A percentile compares a stretch with the other conserved stretches of the same genome.
phyloP scores from a whole-genome alignment of 1,140 invertebrate genomes.

The Psilanteris sp. region DNA sequence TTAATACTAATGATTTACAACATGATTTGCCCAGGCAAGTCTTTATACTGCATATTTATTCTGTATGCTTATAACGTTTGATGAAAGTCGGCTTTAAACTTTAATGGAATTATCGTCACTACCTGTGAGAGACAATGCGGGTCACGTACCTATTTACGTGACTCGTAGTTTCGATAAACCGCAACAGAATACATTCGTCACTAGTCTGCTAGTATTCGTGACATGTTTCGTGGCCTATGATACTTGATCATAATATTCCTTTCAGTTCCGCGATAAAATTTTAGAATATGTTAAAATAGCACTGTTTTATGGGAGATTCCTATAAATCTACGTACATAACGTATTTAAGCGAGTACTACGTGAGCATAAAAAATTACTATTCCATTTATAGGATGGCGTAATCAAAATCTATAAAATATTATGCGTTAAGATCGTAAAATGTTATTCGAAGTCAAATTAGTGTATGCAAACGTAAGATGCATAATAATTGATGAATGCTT shows the following conservation, averaged over 20 bases:
- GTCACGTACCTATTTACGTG: slow-evolving; percentile 70
- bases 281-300: slow-evolving; percentile 54
- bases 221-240: slow-evolving; percentile 65
- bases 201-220: slow-evolving; percentile 66
- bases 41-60: too few relatives aligned
- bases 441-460: slow-evolving; percentile 39
- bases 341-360: slow-evolving; percentile 44
- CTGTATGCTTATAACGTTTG: slow-evolving; percentile 42
- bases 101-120: slow-evolving; percentile 65
- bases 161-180: slow-evolving; percentile 73
- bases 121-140: slow-evolving; percentile 62
- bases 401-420: slow-evolving; percentile 52
- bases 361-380: slow-evolving; percentile 56
- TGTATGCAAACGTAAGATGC: slow-evolving; percentile 17
- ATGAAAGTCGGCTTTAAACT: slow-evolving; percentile 57
- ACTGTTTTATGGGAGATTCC: slow-evolving; percentile 32
- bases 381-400: slow-evolving; percentile 41
- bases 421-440: slow-evolving; percentile 23
- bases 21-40: too few relatives aligned
- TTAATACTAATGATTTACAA: too few relatives aligned
- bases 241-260: slow-evolving; percentile 67
- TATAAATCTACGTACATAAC: slow-evolving; percentile 9
- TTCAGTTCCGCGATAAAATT: slow-evolving; percentile 37
- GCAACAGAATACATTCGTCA: slow-evolving; percentile 68
- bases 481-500: slow-evolving; percentile 26